These are phyloP conservation scores for Ariolimax columbianus DNA, from an alignment of 2,888 invertebrate genomes.

Conservation along the genomic window DNA sequence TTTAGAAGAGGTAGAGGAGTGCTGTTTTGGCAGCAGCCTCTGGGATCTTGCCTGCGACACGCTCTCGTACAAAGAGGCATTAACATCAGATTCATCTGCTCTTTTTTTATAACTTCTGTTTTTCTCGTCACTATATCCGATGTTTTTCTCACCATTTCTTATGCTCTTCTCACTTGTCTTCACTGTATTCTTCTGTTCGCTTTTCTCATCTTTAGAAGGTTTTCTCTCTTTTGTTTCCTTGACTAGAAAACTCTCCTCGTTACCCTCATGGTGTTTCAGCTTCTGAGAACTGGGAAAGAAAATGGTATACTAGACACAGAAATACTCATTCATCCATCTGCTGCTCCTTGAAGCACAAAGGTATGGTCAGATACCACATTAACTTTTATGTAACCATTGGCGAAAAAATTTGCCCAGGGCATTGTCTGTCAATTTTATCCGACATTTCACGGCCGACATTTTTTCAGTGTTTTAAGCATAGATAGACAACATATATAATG, in stretches of 20 bases:
- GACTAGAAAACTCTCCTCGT: constrained; percentile 7
- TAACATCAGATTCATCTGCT: background rate
- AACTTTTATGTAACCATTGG: too few relatives aligned
- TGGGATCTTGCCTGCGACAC: background rate
- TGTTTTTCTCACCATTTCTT: background rate
- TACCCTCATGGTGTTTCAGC: background rate
- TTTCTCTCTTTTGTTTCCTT: constrained; percentile 25
- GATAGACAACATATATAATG: too few relatives aligned
- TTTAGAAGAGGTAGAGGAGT: background rate
- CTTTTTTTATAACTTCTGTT: background rate
- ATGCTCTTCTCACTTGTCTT: background rate
- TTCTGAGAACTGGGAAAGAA: constrained; percentile 10
- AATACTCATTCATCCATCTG: too few relatives aligned
- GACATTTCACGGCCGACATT: too few relatives aligned
- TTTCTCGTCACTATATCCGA: background rate
- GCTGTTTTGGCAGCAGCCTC: background rate
- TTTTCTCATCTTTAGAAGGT: background rate
- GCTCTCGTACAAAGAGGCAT: background rate
- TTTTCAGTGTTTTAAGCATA: too few relatives aligned
- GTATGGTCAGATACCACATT: too few relatives aligned
- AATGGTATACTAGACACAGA: background rate
- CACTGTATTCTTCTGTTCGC: background rate
- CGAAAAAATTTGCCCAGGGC: too few relatives aligned
- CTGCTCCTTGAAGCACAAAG: too few relatives aligned
- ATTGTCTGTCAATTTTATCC: too few relatives aligned